phyloP scores from a whole-genome alignment of 2,797 vertebrate genomes.

The Liparis tanakae region DNA sequence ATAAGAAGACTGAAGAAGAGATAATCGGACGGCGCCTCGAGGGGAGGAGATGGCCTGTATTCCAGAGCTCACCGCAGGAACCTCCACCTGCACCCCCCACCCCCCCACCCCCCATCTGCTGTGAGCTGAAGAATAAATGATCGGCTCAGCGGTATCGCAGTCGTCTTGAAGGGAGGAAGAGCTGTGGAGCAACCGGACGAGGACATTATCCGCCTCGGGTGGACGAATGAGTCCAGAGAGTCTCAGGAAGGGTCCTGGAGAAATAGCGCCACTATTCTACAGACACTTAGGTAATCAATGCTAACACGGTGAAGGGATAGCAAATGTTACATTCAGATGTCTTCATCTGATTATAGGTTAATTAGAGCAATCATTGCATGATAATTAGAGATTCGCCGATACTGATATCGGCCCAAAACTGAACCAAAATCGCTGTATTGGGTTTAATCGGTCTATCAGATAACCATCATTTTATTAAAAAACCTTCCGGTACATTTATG shows the following conservation, averaged over 20 bases:
- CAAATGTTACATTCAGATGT: conserved; percentile 23
- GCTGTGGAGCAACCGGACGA: conserved; percentile 10
- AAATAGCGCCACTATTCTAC: conserved; percentile 14
- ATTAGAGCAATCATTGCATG: conserved; percentile 11
- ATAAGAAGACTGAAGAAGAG: conserved; percentile 20
- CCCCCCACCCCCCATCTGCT: conserved; percentile 5
- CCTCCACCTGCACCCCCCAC: conserved; percentile 25
- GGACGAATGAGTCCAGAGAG: not conserved
- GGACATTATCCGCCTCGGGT: conserved; percentile 1
- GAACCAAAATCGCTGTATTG: not conserved
- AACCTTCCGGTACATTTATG: not conserved
- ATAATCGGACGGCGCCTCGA: conserved; percentile 25
- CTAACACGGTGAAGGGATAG: conserved; percentile 36
- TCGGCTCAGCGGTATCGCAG: conserved; percentile 5
- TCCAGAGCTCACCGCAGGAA: conserved; percentile 27
- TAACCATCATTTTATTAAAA: not conserved
- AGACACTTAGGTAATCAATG: conserved; percentile 53
- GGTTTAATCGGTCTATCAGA: not conserved
- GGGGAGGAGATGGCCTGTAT: conserved; percentile 21
- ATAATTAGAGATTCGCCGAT: not conserved
- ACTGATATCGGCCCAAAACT: not conserved
- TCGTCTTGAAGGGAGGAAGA: conserved; percentile 40
- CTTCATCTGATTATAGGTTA: conserved; percentile 28
- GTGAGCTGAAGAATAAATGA: conserved; percentile 17
- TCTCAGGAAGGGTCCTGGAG: not conserved